Base-by-base conservation (phyloP, 2,797 vertebrate species). In the Leontocebus nigricollis region DNA sequence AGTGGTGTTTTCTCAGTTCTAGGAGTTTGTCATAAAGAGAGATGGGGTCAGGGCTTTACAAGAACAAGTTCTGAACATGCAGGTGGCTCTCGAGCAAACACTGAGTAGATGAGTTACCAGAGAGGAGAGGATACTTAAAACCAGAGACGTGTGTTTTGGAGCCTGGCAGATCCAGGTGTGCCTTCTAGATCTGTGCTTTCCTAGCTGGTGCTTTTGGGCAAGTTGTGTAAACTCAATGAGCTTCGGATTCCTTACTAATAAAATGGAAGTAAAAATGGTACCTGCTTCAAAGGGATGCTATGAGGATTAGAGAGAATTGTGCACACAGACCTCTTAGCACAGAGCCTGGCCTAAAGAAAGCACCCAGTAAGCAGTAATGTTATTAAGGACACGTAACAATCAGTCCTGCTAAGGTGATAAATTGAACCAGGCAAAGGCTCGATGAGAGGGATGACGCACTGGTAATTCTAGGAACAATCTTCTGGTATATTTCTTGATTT, bases 11-110 rank as follows among this genome's bases (percentile, higher is more conserved):
- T 85, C 59, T 94, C 75, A 20, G 36, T 59, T 91, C 89, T 33
- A 36, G 55, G 73, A 87, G n/a, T 96, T 30, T 86, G 86, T 97
- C 96, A 93, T 33, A 76, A 90, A 96, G 90, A 94, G 55, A 80
- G 92, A 57, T 61, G 41, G 81, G 80, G 91, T 67, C 88, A 91
- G 55, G 85, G 79, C 77, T 95, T 67, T 83, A 59, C 5, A 15
- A 36, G 44, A 76, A 19, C 44, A 27, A 83, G 59, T 90, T n/a
- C 67, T 50, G 14, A 52, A 27, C n/a, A 39, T n/a, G 36, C 84
- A 93, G 59, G 46, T 61, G 30, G 39, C 52, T 93, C 14, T 93
- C 39, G 30, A 59, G 67, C 15, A 70, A 50, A 95, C 27, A 33
- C 20, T 6, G 48, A 64, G 48, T 39, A 13, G 17, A 48, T 44